Evolutionary conservation across 2,888 invertebrate genomes (phyloP), one percentile per base, ranked within the genome.

Genomic region (Dolomedes plantarius): DNA sequence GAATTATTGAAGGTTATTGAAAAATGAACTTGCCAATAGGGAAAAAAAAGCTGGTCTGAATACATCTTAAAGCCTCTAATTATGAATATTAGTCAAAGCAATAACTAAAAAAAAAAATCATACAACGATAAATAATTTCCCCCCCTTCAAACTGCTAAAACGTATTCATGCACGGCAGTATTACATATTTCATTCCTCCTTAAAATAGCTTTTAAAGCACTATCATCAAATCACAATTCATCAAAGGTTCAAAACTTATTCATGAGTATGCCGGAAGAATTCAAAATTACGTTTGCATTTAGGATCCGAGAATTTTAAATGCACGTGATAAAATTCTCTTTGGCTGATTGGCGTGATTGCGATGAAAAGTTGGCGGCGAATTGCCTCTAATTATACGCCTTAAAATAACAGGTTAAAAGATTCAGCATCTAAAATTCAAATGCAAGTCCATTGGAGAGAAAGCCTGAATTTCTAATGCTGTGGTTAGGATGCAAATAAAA

Each of bases 281-380:
- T 81, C 23, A 50, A 31, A 75, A 81, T 69, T 69, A 67, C 29
- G 19, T 72, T 79, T 79, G 19, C 46, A 74, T 73, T 75, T 69
- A 62, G n/a, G 56, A 56, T 39, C 46, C 36, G 50, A 50, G 56
- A 13, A 56, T 56, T 56, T 56, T 23, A 56, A 56, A 56, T 56
- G 23, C 23, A 56, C 56, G 16, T 56, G 56, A 56, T 23, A 56
- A 23, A 56, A 23, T n/a, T 23, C 13, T 23, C 13, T 19, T 56
- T 56, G 5, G 56, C 56, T 23, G 3, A 23, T 56, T 56, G 56
- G 56, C 56, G 56, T 23, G 56, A 13, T 11, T 46, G 41, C 41
- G 41, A 2, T 46, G 41, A 46, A 56, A 56, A 56, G 56, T 56
- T 56, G 56, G 23, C 56, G 56, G 19, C 16, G 56, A 23, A 56